A percentile compares a stretch with the other conserved stretches of the same genome.
phyloP scores from a whole-genome alignment of 2,888 invertebrate genomes.

The Diogma glabrata region DNA sequence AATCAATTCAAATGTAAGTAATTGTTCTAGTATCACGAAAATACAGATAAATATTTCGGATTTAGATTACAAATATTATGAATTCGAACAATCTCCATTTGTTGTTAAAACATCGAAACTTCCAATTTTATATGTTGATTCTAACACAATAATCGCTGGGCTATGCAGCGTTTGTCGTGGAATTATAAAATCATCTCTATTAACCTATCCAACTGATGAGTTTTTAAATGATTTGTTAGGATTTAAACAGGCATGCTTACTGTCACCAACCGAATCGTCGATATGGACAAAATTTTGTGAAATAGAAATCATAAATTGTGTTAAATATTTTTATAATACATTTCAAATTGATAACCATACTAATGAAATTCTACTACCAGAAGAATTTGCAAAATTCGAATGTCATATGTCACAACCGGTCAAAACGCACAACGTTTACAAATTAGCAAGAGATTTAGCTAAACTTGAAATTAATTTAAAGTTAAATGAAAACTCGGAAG shows the following conservation, averaged over 20 bases:
- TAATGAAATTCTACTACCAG: slow-evolving; percentile 43
- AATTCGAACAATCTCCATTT: slow-evolving; percentile 32
- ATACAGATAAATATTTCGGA: slow-evolving; percentile 13
- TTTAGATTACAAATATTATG: slow-evolving; percentile 9
- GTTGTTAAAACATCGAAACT: slow-evolving; percentile 40
- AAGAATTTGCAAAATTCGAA: slow-evolving; percentile 67
- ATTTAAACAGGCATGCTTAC: slow-evolving; percentile 66
- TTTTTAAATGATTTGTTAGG: slow-evolving; percentile 45
- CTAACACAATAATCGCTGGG: slow-evolving; percentile 57
- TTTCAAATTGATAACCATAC: slow-evolving; percentile 24
- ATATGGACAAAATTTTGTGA: slow-evolving; percentile 91
- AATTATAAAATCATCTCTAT: slow-evolving; percentile 38
- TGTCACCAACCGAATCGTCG: slow-evolving; percentile 73
- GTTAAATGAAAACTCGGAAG: slow-evolving; percentile 5
- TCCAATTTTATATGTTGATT: slow-evolving; percentile 50
- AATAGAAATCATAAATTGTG: slow-evolving; percentile 56
- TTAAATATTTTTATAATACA: too few relatives aligned
- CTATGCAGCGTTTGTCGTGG: slow-evolving; percentile 60
- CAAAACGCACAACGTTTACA: slow-evolving; percentile 73
- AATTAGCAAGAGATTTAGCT: slow-evolving; percentile 49
- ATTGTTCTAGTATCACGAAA: slow-evolving; percentile 24
- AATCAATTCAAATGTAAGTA: slow-evolving; percentile 24
- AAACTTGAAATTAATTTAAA: slow-evolving; percentile 37
- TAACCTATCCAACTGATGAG: slow-evolving; percentile 13
- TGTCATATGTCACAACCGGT: slow-evolving; percentile 74